phyloP scores from a whole-genome alignment of 2,113 vertebrate genomes.

The Melospiza melodia region DNA sequence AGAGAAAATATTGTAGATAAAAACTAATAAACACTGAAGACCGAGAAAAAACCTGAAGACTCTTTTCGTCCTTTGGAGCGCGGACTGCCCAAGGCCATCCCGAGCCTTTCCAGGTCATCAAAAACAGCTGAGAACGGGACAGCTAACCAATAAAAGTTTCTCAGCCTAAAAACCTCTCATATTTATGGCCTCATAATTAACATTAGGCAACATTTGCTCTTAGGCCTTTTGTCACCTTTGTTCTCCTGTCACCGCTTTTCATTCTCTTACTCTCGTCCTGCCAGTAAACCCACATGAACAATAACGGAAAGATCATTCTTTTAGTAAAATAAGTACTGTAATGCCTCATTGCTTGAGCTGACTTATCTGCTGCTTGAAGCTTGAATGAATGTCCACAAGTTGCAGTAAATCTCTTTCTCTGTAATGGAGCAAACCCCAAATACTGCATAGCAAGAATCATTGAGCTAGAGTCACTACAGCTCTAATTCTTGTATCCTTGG shows the following conservation, averaged over 20 bases:
- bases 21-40: no score
- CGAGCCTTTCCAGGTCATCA: no score
- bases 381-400: neutral
- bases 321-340: constrained; percentile 21
- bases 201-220: neutral
- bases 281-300: constrained; percentile 20
- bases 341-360: neutral
- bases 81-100: no score
- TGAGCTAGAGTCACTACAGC: neutral
- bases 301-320: constrained; percentile 1
- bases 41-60: no score
- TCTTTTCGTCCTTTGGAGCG: no score
- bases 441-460: neutral
- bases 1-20: no score
- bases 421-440: neutral
- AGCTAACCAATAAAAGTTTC: neutral
- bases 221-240: neutral
- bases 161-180: neutral
- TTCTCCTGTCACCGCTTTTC: neutral
- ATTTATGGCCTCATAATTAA: neutral
- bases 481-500: constrained; percentile 51
- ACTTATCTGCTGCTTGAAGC: constrained; percentile 30
- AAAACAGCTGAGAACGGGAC: no score
- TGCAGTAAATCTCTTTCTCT: constrained; percentile 25
- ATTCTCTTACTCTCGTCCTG: neutral